A percentile compares a stretch with the other conserved stretches of the same genome.
Evolutionary conservation across 2,797 vertebrate species (phyloP).

Genomic region (Scarus forsteni): DNA sequence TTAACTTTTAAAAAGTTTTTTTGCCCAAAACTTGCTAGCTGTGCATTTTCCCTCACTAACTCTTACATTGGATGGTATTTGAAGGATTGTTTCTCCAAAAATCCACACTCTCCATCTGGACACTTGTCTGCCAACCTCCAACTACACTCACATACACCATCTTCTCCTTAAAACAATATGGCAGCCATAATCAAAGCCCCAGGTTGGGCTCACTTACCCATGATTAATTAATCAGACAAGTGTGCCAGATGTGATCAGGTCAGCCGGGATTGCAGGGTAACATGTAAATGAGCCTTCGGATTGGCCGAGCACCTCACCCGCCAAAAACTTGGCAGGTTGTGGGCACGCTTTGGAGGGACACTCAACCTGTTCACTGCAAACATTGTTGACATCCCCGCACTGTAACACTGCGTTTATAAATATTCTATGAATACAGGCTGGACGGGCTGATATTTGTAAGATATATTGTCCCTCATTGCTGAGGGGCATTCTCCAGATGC

Average conservation of each 20-base stretch:
- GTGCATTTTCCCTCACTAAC: neutral
- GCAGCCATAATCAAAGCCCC: constrained; percentile 63
- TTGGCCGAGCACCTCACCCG: constrained; percentile 58
- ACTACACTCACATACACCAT: constrained; percentile 8
- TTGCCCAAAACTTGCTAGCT: neutral
- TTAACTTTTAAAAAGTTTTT: too few relatives aligned
- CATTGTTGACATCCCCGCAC: constrained; percentile 73
- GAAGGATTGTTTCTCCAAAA: constrained; percentile 20
- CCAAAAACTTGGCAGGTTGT: constrained; percentile 70
- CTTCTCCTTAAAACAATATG: constrained; percentile 69
- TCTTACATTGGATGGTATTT: constrained; percentile 5
- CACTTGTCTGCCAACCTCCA: constrained; percentile 37
- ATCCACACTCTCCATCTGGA: constrained; percentile 39
- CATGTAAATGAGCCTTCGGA: constrained; percentile 69
- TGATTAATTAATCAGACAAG: constrained; percentile 78
- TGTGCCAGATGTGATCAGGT: constrained; percentile 75
- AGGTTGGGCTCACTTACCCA: constrained; percentile 62
- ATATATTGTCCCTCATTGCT: constrained; percentile 81
- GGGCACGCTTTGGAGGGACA: constrained; percentile 62
- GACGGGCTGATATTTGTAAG: constrained; percentile 81
- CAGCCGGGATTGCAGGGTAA: constrained; percentile 56
- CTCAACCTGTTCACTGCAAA: constrained; percentile 75
- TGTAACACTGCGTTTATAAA: constrained; percentile 76
- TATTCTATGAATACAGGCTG: constrained; percentile 77
- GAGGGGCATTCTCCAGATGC: constrained; percentile 79